These are phyloP conservation scores for human (Homo sapiens) DNA, from an alignment of 2,113 vertebrate genomes.

Conservation along the genomic window DNA sequence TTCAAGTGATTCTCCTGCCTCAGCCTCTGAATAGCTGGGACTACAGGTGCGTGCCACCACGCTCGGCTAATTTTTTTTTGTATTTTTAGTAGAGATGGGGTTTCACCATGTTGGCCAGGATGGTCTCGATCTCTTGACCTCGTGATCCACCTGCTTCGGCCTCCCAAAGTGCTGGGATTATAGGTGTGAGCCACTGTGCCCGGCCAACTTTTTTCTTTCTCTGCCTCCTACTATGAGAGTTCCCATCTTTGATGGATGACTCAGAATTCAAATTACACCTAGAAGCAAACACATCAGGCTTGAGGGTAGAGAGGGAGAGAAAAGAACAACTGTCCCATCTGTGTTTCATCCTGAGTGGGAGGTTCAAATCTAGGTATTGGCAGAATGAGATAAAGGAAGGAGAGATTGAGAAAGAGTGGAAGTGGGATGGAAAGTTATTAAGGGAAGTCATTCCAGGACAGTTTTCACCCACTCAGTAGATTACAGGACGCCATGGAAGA, in stretches of 20 bases:
- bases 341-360: not conserved
- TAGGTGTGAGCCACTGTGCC: too few relatives aligned
- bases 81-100: too few relatives aligned
- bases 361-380: not conserved
- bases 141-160: too few relatives aligned
- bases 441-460: not conserved
- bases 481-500: not conserved
- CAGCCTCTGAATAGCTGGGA: too few relatives aligned
- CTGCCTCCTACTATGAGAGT: accelerated
- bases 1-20: too few relatives aligned
- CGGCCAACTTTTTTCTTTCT: not conserved
- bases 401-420: not conserved
- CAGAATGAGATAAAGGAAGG: not conserved
- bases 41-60: too few relatives aligned
- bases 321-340: too few relatives aligned
- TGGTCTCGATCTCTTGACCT: too few relatives aligned
- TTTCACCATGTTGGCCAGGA: too few relatives aligned
- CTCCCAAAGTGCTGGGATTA: too few relatives aligned
- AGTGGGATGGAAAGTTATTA: not conserved
- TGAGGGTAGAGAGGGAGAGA: not conserved
- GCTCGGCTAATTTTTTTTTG: too few relatives aligned
- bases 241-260: accelerated
- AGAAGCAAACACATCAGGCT: not conserved
- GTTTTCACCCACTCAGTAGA: not conserved
- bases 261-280: not conserved